Evolutionary conservation across 2,113 vertebrate genomes (phyloP), one percentile per base, ranked within the genome.

Genomic region (Platichthys flesus): DNA sequence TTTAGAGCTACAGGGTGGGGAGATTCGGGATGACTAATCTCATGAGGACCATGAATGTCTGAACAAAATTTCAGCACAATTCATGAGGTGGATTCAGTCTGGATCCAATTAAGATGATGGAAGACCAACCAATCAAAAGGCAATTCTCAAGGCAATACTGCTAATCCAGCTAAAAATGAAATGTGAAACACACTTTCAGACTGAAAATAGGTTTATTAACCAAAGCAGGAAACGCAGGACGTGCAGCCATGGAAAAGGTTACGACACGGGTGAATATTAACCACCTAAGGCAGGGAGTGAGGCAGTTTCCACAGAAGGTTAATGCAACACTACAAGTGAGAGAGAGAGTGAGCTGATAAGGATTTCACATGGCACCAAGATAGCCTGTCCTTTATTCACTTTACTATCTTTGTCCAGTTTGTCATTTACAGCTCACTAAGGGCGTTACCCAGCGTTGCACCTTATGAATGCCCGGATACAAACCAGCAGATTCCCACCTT

Each of bases 241-340:
- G 20, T 58, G 23, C 9, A 10, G 26, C n/a, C 13, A 31, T 31
- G 28, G 28, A 31, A 31, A 31, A 31, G 62, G 67, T 59, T 55
- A 18, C 31, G 47, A 14, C 55, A 61, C 31, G 59, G 62, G 51
- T 76, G 67, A 76, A 47, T 52, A 71, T 58, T 62, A 55, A 42
- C 57, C 12, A 51, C n/a, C 20, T 57, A 9, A 70, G 49, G 13
- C 10, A 55, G 37, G 62, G 51, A 58, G 31, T 7, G 24, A 8
- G 71, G 63, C 21, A 52, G 20, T 16, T n/a, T 31, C 2, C 20
- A 57, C 20, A 35, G n/a, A 16, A 35, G n/a, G n/a, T 16, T 28
- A 40, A 28, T 9, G 37, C 51, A 37, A 16, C 14, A 55, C 40
- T 42, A 5, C 21, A 35, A 28, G 28, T 51, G 26, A 18, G 58